A percentile compares a stretch with the other conserved stretches of the same genome.
Conservation (phyloP, 2,113 vertebrate species). For the Myxocyprinus asiaticus region DNA sequence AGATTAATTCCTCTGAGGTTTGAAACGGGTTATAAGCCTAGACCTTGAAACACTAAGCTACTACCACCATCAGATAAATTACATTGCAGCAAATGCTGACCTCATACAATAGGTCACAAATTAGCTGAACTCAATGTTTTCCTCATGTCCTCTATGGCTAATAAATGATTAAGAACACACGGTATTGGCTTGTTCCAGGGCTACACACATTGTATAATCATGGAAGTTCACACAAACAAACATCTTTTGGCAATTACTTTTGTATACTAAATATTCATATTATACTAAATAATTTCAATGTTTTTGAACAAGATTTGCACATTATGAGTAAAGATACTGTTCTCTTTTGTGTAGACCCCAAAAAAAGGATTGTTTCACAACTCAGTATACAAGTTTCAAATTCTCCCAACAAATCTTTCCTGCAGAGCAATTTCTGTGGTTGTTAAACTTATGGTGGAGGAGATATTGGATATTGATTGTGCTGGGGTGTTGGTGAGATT, state of each 20-base stretch:
- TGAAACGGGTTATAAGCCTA: too few species aligned
- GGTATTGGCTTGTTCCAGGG: background rate
- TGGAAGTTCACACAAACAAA: background rate
- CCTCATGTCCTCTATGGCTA: background rate
- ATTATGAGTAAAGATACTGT: background rate
- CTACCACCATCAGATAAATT: background rate
- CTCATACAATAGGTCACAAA: background rate
- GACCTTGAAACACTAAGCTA: background rate
- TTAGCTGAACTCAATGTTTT: background rate
- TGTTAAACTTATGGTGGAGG: slow-evolving; percentile 27
- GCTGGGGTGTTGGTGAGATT: slow-evolving; percentile 40
- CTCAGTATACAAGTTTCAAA: too few species aligned
- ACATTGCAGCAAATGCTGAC: background rate
- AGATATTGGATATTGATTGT: slow-evolving; percentile 50
- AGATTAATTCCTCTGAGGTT: background rate
- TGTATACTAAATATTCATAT: slow-evolving; percentile 1
- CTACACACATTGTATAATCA: slow-evolving; percentile 1
- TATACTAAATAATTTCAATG: background rate
- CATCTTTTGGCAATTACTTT: background rate
- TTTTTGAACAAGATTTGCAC: background rate
- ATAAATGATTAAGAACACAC: background rate
- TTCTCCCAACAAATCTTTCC: background rate
- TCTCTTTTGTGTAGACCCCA: background rate
- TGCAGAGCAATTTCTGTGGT: background rate
- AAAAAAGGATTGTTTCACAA: background rate